Percentiles rank a stretch among this genome's conserved stretches.
phyloP scores from a whole-genome alignment of 2,113 vertebrate genomes.

The Polypterus bichir region DNA sequence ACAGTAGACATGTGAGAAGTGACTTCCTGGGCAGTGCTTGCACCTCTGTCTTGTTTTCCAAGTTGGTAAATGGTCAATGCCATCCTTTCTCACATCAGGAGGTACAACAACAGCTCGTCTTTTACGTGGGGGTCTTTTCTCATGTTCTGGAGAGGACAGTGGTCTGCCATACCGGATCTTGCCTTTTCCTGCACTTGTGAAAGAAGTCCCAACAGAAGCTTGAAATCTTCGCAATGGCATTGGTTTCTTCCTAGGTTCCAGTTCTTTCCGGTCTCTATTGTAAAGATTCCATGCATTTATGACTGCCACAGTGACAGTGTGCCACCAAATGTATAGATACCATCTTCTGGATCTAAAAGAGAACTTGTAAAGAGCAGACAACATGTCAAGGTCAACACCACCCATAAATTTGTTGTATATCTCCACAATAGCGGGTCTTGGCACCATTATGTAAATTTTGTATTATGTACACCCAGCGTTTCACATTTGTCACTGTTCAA shows the following conservation, averaged over 20 bases:
- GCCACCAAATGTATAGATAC: constrained; percentile 16
- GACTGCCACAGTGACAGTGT: constrained; percentile 16
- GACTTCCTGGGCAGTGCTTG: constrained; percentile 15
- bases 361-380: constrained; percentile 8
- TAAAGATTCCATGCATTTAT: constrained; percentile 18
- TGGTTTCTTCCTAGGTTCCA: constrained; percentile 8
- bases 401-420: constrained; percentile 16
- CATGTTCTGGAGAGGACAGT: constrained; percentile 11
- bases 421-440: constrained; percentile 13
- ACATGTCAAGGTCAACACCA: constrained; percentile 13
- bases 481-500: no score
- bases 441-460: neutral
- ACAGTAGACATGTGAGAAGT: constrained; percentile 13
- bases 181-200: constrained; percentile 13
- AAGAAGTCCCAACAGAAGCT: constrained; percentile 8
- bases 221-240: constrained; percentile 17
- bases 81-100: constrained; percentile 20
- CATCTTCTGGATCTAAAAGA: constrained; percentile 11
- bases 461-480: no score
- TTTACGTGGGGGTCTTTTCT: constrained; percentile 6
- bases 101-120: constrained; percentile 5
- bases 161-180: constrained; percentile 14
- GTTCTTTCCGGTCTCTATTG: constrained; percentile 11
- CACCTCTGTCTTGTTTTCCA: constrained; percentile 19
- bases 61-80: constrained; percentile 17